Conservation (phyloP, 2,888 invertebrate species). For the Caenorhabditis angaria region DNA sequence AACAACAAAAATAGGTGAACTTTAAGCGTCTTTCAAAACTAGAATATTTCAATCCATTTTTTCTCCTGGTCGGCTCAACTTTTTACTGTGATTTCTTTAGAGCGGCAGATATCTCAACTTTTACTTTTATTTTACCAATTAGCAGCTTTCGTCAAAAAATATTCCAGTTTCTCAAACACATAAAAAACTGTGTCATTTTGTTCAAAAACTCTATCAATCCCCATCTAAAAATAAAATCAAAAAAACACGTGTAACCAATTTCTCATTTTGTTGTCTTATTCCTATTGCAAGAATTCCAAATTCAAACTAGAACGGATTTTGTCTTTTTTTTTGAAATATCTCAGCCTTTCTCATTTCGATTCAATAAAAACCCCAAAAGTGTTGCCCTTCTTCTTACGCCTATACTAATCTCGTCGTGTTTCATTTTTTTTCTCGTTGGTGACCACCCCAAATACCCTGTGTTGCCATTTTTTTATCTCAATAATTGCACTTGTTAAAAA, state of each 20-base stretch:
- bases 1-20: neutral
- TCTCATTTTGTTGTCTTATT: neutral
- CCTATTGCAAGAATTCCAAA: conserved; percentile 3
- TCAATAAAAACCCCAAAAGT: neutral
- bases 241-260: conserved; percentile 1
- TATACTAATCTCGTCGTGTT: too few relatives aligned
- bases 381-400: neutral
- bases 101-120: neutral
- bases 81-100: conserved; percentile 2
- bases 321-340: neutral
- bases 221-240: neutral
- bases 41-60: neutral
- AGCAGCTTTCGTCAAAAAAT: neutral
- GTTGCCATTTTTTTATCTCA: neutral
- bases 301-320: conserved; percentile 1
- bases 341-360: neutral
- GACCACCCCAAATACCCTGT: neutral
- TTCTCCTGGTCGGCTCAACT: neutral
- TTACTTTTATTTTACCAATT: neutral
- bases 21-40: neutral
- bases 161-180: neutral
- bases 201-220: neutral
- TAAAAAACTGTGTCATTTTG: neutral
- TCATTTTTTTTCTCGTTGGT: too few relatives aligned
- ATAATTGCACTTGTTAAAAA: neutral